Base-by-base conservation (phyloP, 1,140 invertebrate species). In the Drosophila sulfurigaster region DNA sequence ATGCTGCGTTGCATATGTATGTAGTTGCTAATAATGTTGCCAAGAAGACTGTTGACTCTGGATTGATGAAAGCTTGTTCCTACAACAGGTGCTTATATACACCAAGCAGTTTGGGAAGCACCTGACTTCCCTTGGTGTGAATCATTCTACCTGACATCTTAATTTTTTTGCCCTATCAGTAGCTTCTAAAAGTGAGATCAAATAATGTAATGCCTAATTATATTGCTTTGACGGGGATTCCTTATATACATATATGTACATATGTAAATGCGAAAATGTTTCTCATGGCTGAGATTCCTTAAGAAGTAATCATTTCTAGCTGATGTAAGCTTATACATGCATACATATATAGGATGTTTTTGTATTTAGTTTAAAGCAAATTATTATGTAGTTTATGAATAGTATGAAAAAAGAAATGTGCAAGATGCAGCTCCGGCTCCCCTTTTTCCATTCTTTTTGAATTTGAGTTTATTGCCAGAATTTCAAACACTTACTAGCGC, bases 1-100 rank as follows among this genome's bases (percentile, higher is more conserved):
- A 75, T 68, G 75, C 52, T 60, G 46, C 51, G 83, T 30, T 87
- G 82, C 82, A 87, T 87, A 25, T 25, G 3, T 25, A 25, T 25
- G 20, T 25, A 51, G 7, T 75, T 57, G 8, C 13, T 48, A 25
- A 62, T 48, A 25, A 62, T 38, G 45, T 68, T 52, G 66, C 56
- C 70, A 56, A n/a, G 20, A 48, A 5, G 38, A 71, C 6, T 35
- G 65, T 38, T n/a, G 16, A 13, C 16, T 41, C 30, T 15, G 66
- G 13, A 70, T 65, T 86, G 82, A 76, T 86, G 75, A 1, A 6
- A 6, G 25, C 30, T 32, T 15, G 32, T 11, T 49, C 15, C 13
- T 15, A 38, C 30, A 46, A n/a, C 46, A 43, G 10, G 28, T 32
- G 38, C 59, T 86, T 86, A 75, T 79, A 74, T 69, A 54, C 57